Evolutionary conservation across 2,888 invertebrate genomes (phyloP).

Genomic region (Oegoconia quadripuncta): DNA sequence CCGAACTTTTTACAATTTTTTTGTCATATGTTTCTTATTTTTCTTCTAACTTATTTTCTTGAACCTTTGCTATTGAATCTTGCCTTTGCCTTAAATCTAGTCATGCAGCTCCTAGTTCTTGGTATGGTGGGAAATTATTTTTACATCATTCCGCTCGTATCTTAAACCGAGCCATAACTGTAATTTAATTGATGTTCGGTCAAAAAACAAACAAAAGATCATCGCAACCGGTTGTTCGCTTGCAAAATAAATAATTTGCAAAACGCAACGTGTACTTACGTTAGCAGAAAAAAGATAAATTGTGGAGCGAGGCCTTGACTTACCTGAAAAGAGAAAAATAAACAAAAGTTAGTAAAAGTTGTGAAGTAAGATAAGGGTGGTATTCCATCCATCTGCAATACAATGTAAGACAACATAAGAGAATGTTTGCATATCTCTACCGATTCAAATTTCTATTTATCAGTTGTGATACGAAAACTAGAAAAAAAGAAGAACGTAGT

Average conservation of each 20-base stretch:
- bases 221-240: conserved; percentile 23
- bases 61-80: no score
- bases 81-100: no score
- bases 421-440: no score
- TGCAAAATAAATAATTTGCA: conserved; percentile 19
- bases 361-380: neutral
- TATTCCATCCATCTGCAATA: no score
- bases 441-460: no score
- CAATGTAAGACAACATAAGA: neutral
- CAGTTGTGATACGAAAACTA: no score
- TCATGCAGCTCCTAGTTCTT: no score
- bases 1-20: no score
- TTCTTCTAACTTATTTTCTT: no score
- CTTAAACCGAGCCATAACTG: conserved; percentile 22
- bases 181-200: conserved; percentile 31
- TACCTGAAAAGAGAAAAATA: conserved; percentile 13
- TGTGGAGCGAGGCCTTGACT: conserved; percentile 10
- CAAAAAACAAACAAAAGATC: conserved; percentile 28
- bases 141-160: conserved; percentile 4
- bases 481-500: no score
- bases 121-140: no score
- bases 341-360: neutral
- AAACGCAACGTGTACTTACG: conserved; percentile 5
- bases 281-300: conserved; percentile 1
- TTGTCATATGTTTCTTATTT: no score